Conservation (phyloP, 2,113 vertebrate species). For the Xiphophorus maculatus region DNA sequence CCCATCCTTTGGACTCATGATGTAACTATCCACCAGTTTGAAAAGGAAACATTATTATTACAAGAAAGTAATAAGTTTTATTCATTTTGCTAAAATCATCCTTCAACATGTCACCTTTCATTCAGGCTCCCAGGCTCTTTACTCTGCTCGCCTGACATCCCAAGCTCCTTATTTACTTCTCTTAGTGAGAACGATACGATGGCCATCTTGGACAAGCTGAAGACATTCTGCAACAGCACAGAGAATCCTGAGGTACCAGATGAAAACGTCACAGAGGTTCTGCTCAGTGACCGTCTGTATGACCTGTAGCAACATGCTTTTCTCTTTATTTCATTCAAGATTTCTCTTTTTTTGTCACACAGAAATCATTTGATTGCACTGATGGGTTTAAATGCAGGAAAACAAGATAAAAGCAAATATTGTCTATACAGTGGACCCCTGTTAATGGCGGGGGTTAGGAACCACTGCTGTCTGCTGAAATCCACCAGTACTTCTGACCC, state of each 20-base stretch:
- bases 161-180: slow-evolving; percentile 16
- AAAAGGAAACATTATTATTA: not conserved
- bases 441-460: no score
- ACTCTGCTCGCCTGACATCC: slow-evolving; percentile 47
- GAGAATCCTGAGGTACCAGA: slow-evolving; percentile 34
- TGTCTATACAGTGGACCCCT: not conserved
- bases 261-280: not conserved
- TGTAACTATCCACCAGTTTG: slow-evolving; percentile 40
- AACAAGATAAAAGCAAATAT: not conserved
- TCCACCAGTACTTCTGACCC: no score
- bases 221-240: slow-evolving; percentile 36
- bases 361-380: not conserved
- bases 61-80: not conserved
- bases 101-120: not conserved
- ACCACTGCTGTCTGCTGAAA: no score
- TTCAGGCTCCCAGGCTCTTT: slow-evolving; percentile 46
- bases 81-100: not conserved
- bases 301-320: not conserved
- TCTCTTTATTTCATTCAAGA: not conserved
- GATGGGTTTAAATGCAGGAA: not conserved
- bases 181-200: slow-evolving; percentile 24
- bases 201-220: slow-evolving; percentile 9
- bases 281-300: no score
- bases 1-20: slow-evolving; percentile 45
- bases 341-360: not conserved